These are phyloP conservation scores for Trematomus bernacchii DNA, from an alignment of 2,797 vertebrate genomes.

Conservation along the genomic window DNA sequence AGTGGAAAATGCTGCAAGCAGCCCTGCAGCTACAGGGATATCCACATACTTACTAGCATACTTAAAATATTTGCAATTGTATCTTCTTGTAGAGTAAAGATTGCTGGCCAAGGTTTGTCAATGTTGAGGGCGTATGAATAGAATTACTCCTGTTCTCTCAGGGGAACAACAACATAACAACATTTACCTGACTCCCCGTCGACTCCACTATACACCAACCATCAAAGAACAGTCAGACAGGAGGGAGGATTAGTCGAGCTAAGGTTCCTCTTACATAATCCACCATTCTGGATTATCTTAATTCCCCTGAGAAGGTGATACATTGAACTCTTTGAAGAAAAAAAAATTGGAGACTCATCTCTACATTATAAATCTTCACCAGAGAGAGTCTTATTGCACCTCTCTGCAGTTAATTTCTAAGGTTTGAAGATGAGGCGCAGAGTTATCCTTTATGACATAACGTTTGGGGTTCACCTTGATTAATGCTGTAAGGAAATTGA, in stretches of 20 bases:
- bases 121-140: background rate
- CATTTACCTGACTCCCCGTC: slow-evolving; percentile 34
- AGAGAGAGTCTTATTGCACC: background rate
- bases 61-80: background rate
- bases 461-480: background rate
- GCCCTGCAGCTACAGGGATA: slow-evolving; percentile 2
- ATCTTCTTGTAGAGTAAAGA: background rate
- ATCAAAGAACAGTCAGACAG: slow-evolving; percentile 53
- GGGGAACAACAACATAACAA: background rate
- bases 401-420: background rate
- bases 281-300: slow-evolving; percentile 64
- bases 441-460: background rate
- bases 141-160: slow-evolving; percentile 14
- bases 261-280: slow-evolving; percentile 68
- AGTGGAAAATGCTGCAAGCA: slow-evolving; percentile 31
- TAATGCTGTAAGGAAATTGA: background rate
- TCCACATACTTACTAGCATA: background rate
- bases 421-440: background rate
- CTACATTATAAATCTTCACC: background rate
- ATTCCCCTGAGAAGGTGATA: slow-evolving; percentile 52
- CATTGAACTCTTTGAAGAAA: slow-evolving; percentile 53
- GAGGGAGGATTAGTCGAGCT: slow-evolving; percentile 53
- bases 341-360: background rate
- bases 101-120: background rate
- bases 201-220: slow-evolving; percentile 16